Base-by-base conservation (phyloP, 2,888 invertebrate species). In the Lepidochrysops patricia region DNA sequence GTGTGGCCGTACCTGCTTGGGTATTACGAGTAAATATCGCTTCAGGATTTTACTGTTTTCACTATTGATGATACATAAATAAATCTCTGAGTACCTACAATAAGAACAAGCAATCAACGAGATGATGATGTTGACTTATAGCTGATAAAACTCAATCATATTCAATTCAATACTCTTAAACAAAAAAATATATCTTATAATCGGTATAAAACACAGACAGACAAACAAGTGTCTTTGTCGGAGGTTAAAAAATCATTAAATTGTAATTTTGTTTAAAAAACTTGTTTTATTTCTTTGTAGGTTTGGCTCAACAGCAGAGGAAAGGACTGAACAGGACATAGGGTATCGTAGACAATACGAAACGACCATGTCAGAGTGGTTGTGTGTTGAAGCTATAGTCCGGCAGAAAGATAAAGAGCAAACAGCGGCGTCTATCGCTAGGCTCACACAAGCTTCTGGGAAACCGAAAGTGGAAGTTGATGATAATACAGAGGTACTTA, bases 281-380 rank as follows among this genome's bases (percentile, higher is more conserved):
- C 13, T 26, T 12, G 0, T n/a, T 5, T 7, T 56, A n/a, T n/a
- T 64, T 61, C 2, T n/a, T n/a, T n/a, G n/a, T 64, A 88, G 91
- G 63, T 96, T 95, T 74, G 94, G 94, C 13, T 93, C 94, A 71
- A 93, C 93, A 13, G 69, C 81, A 0, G 91, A 92, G 63, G 93
- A 95, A 66, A 87, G 95, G 9, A 75, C 78, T 4, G 92, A 93
- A 65, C 91, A 94, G 63, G 94, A 94, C 68, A 88, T 90, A 62
- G 90, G 91, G 48, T 93, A 94, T 48, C 92, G 93, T 62, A 93
- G 94, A 49, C 92, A 93, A 62, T 97, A 97, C 71, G 97, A 98
- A 80, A 94, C 94, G 4, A 95, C 95, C 0, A 96, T 98, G 95
- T 96, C 97, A 0, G 97, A 98, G 78, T 98, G 98, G 98, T 80